These are phyloP conservation scores for Rostratula benghalensis DNA, from an alignment of 2,113 vertebrate genomes.

Conservation along the genomic window DNA sequence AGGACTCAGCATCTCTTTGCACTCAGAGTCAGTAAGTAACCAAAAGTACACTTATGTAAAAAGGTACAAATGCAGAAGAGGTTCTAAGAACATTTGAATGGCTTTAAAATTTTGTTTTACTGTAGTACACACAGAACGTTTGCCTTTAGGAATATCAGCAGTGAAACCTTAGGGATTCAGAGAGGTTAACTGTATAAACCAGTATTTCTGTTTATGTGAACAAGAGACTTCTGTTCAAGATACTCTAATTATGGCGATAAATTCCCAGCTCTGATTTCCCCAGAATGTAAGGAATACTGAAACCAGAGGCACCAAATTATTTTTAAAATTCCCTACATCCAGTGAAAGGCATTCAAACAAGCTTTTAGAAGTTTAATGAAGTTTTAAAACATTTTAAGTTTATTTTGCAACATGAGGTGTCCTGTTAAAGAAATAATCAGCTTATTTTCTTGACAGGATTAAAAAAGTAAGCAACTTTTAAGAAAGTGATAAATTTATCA, in stretches of 20 bases:
- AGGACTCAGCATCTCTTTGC: neutral
- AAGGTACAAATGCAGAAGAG: neutral
- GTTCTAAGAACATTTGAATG: neutral
- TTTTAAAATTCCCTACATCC: neutral
- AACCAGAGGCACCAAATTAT: conserved; percentile 10
- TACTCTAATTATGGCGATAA: neutral
- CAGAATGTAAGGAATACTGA: neutral
- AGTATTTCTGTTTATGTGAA: neutral
- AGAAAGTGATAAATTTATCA: conserved; percentile 20
- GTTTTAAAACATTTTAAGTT: neutral
- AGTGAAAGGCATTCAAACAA: conserved; percentile 5
- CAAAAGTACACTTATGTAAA: neutral
- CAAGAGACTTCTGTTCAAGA: neutral
- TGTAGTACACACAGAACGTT: neutral
- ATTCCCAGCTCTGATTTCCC: conserved; percentile 6
- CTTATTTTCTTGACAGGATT: neutral
- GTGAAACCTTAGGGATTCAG: neutral
- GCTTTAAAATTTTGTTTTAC: neutral
- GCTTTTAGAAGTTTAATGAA: neutral
- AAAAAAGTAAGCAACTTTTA: neutral
- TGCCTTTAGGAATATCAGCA: neutral
- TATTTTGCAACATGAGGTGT: neutral
- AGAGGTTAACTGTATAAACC: neutral
- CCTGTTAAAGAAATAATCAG: neutral
- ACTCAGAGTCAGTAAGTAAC: neutral